These are phyloP conservation scores for Phalacrocorax pelagicus DNA, from an alignment of 2,113 vertebrate species.

Conservation along the genomic window DNA sequence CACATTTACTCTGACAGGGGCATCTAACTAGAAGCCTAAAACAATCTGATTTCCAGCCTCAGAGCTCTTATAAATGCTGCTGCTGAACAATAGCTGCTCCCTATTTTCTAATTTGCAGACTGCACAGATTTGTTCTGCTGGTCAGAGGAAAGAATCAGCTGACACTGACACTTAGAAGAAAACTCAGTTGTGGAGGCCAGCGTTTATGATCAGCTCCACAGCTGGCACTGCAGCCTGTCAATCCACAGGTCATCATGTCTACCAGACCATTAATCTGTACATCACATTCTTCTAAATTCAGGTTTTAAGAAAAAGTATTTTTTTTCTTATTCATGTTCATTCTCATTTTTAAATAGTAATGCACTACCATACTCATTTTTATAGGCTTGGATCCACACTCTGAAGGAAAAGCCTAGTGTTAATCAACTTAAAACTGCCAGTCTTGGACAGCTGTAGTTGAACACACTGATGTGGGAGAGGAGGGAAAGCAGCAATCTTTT, in stretches of 20 bases:
- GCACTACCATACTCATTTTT: background rate
- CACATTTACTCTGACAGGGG: background rate
- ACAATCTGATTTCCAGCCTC: background rate
- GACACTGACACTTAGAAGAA: background rate
- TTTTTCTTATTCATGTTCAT: background rate
- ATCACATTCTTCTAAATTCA: background rate
- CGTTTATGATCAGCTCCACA: background rate
- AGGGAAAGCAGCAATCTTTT: background rate
- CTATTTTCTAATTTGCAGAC: slow-evolving; percentile 1
- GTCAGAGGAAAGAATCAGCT: background rate
- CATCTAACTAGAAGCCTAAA: background rate
- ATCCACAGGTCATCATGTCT: background rate
- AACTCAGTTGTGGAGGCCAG: background rate
- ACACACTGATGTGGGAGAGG: background rate
- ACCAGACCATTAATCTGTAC: background rate
- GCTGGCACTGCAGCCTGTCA: background rate
- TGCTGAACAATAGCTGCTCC: background rate
- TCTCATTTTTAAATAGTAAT: background rate
- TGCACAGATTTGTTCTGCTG: background rate
- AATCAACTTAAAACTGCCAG: background rate
- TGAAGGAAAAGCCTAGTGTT: background rate
- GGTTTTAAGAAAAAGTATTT: background rate
- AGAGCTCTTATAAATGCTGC: background rate
- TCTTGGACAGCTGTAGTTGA: background rate
- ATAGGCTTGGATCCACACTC: background rate